Conservation (phyloP, 64 coral and sea anemone genomes). For the Platygyra sinensis region DNA sequence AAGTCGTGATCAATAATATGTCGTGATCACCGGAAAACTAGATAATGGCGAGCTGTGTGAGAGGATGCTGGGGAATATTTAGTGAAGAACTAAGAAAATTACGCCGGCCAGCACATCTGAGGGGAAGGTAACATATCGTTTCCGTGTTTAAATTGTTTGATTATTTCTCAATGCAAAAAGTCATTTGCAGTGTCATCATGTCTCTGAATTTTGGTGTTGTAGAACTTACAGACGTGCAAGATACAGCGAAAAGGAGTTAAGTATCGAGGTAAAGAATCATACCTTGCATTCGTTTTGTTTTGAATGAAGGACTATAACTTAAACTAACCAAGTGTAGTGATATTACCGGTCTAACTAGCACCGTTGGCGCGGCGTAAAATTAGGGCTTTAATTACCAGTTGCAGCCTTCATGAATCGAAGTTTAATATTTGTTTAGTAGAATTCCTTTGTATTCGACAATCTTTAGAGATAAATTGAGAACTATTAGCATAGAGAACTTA, state of each 20-base stretch:
- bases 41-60: slow-evolving; percentile 79
- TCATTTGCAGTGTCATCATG: neutral
- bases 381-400: neutral
- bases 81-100: slow-evolving; percentile 66
- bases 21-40: neutral
- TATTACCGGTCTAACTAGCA: too few species aligned
- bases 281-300: too few species aligned
- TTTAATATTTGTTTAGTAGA: too few species aligned
- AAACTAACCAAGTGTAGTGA: too few species aligned
- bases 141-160: neutral
- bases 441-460: too few species aligned
- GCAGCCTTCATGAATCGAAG: neutral
- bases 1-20: neutral
- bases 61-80: slow-evolving; percentile 72
- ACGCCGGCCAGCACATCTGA: slow-evolving; percentile 56
- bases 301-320: too few species aligned
- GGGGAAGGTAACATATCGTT: slow-evolving; percentile 52
- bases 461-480: neutral
- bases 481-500: neutral
- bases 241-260: slow-evolving; percentile 72
- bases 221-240: slow-evolving; percentile 81
- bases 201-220: neutral
- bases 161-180: neutral
- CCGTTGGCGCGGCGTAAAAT: too few species aligned
- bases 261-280: slow-evolving; percentile 78